phyloP scores from a whole-genome alignment of 2,113 vertebrate genomes.

The Mesembrinibis cayennensis region DNA sequence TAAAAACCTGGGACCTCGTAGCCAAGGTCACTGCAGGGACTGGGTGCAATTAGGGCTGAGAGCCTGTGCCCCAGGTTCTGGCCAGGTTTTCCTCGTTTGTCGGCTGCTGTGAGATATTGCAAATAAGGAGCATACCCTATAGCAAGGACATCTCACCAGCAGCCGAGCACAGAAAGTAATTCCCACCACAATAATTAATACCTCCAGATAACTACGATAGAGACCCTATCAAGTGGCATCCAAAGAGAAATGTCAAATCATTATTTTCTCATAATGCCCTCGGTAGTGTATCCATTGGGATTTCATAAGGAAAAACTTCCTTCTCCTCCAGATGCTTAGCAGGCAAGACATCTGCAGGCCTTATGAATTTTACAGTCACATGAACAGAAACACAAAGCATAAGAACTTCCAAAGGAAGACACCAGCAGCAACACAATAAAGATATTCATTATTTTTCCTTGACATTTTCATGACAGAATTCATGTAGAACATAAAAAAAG shows the following conservation, averaged over 20 bases:
- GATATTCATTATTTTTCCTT: slow-evolving; percentile 14
- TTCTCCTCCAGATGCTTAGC: not conserved
- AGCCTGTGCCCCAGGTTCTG: not conserved
- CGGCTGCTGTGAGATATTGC: not conserved
- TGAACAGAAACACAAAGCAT: not conserved
- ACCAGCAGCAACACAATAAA: slow-evolving; percentile 11
- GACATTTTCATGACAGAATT: slow-evolving; percentile 17
- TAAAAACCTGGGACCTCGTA: not conserved
- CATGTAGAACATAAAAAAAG: slow-evolving; percentile 42
- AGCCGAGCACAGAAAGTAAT: not conserved
- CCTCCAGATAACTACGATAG: not conserved
- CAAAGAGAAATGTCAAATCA: not conserved
- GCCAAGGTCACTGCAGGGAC: not conserved
- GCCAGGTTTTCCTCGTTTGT: not conserved
- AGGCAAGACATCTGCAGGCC: slow-evolving; percentile 59
- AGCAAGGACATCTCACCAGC: not conserved
- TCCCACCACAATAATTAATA: not conserved
- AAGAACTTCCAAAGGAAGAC: slow-evolving; percentile 45
- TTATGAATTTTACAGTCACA: not conserved
- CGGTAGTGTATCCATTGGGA: rapidly evolving
- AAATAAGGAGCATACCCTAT: not conserved
- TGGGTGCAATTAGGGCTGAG: not conserved
- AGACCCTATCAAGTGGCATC: not conserved
- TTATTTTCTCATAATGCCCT: not conserved
- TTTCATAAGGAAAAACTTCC: not conserved